A percentile compares a stretch with the other conserved stretches of the same genome.
phyloP scores from a whole-genome alignment of 2,113 vertebrate species.

The Anoplopoma fimbria region DNA sequence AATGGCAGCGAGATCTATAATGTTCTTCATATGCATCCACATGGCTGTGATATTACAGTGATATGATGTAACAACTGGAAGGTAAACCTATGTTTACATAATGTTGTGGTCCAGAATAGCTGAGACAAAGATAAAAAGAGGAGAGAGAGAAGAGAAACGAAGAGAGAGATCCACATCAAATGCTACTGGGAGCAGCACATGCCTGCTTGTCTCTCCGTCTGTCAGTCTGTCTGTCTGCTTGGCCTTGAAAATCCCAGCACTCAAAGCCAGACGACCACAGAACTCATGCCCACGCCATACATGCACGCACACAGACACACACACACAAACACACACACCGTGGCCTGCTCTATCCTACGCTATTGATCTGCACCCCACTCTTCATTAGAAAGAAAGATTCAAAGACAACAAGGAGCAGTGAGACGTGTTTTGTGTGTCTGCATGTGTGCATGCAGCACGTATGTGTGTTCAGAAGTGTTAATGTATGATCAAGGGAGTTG shows the following conservation, averaged over 20 bases:
- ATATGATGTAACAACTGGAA: conserved; percentile 57
- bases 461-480: conserved; percentile 50
- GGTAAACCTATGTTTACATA: conserved; percentile 73
- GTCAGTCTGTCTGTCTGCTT: conserved; percentile 54
- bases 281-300: conserved; percentile 74
- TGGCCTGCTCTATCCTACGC: conserved; percentile 73
- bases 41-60: conserved; percentile 41
- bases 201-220: conserved; percentile 65
- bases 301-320: conserved; percentile 24
- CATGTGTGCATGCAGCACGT: conserved; percentile 3
- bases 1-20: conserved; percentile 23
- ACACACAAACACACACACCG: conserved; percentile 53
- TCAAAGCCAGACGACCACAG: conserved; percentile 78
- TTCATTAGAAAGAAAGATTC: conserved; percentile 80
- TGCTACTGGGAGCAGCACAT: conserved; percentile 70
- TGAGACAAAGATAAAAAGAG: conserved; percentile 40
- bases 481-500: conserved; percentile 68
- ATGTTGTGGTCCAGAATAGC: conserved; percentile 62
- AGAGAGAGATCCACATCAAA: conserved; percentile 64
- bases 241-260: conserved; percentile 78
- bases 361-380: conserved; percentile 82
- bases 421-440: conserved; percentile 39
- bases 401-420: conserved; percentile 75
- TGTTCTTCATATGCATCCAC: conserved; percentile 15
- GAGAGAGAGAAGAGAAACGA: conserved; percentile 37